Percentiles rank a stretch among this genome's conserved stretches.
These are phyloP conservation scores for Alca torda DNA, from an alignment of 2,797 vertebrate species.

Conservation along the genomic window DNA sequence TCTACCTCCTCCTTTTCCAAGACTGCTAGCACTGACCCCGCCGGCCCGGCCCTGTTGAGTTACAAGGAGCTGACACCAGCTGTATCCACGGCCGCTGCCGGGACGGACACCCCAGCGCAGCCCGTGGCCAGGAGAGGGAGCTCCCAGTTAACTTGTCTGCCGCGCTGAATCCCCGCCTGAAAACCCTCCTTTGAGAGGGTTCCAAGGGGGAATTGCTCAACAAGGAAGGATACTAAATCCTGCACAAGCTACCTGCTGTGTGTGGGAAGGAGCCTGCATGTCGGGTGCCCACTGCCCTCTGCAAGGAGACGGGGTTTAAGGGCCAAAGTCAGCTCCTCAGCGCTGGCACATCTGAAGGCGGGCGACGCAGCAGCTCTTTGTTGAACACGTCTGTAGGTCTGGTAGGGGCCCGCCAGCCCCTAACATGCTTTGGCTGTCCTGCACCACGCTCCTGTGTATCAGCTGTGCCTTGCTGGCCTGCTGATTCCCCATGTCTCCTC, in stretches of 20 bases:
- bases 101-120: fast-evolving
- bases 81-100: fast-evolving
- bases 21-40: fast-evolving
- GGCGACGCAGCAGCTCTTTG: background rate
- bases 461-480: background rate
- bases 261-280: background rate
- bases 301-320: fast-evolving
- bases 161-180: fast-evolving
- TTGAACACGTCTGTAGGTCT: background rate
- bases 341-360: fast-evolving
- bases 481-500: background rate
- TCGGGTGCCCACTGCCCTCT: fast-evolving
- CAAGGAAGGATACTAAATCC: fast-evolving
- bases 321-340: background rate
- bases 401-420: background rate
- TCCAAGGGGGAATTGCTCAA: fast-evolving
- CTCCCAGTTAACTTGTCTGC: background rate
- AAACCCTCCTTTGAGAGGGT: fast-evolving
- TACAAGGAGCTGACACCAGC: fast-evolving
- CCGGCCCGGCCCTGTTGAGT: fast-evolving
- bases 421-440: background rate
- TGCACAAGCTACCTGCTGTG: fast-evolving
- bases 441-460: background rate
- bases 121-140: background rate
- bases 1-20: background rate